Evolutionary conservation across 2,797 vertebrate genomes (phyloP).

Genomic region (Epinephelus malabaricus): DNA sequence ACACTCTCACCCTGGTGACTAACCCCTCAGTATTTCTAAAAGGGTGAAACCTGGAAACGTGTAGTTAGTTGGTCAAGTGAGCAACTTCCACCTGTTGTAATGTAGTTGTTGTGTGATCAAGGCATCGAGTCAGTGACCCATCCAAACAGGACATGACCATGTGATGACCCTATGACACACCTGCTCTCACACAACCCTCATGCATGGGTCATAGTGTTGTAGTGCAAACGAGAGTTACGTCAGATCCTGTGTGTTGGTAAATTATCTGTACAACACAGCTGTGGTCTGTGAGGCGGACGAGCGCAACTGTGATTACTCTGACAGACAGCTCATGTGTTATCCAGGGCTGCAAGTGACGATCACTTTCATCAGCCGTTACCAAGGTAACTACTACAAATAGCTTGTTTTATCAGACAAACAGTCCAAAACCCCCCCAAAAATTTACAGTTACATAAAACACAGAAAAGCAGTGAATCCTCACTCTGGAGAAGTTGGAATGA

Average conservation of each 20-base stretch:
- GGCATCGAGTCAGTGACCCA: background rate
- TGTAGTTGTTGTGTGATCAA: slow-evolving; percentile 1
- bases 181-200: background rate
- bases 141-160: slow-evolving; percentile 20
- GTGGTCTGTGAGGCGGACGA: background rate
- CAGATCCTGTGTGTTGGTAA: slow-evolving; percentile 21
- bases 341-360: background rate
- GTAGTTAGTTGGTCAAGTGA: slow-evolving; percentile 27
- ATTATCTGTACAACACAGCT: slow-evolving; percentile 9
- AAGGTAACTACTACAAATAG: background rate
- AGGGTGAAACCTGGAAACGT: slow-evolving; percentile 5
- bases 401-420: background rate
- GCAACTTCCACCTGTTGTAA: slow-evolving; percentile 52
- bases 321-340: background rate
- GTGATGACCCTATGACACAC: slow-evolving; percentile 17
- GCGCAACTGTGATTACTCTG: background rate
- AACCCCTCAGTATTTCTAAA: slow-evolving; percentile 21
- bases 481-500: background rate
- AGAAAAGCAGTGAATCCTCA: background rate
- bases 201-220: background rate
- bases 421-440: background rate
- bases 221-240: background rate
- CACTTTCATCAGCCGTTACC: background rate
- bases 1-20: slow-evolving; percentile 40
- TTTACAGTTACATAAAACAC: background rate